These are phyloP conservation scores for Lacanobia oleracea DNA, from an alignment of 2,888 invertebrate species.

Conservation along the genomic window DNA sequence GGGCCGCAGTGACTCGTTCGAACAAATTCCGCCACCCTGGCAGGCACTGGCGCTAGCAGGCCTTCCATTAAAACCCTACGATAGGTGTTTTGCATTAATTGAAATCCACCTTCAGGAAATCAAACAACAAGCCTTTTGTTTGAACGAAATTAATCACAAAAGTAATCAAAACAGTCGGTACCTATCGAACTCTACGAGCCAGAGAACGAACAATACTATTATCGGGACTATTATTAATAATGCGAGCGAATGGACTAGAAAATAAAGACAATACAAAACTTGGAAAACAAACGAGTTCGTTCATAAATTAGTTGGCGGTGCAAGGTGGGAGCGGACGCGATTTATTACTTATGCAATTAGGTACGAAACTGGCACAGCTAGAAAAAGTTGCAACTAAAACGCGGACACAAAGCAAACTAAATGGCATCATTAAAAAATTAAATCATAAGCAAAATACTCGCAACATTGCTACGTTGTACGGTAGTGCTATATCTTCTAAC, in stretches of 20 bases:
- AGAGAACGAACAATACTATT: conserved; percentile 57
- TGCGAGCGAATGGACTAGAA: conserved; percentile 60
- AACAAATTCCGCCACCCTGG: too few relatives aligned
- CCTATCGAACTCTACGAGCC: conserved; percentile 19
- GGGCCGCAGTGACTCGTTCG: too few relatives aligned
- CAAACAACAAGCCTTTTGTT: conserved; percentile 36
- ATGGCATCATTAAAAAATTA: too few relatives aligned
- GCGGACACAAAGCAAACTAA: too few relatives aligned
- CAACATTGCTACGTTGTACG: too few relatives aligned
- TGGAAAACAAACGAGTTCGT: conserved; percentile 59
- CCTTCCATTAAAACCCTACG: neutral
- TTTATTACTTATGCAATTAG: neutral
- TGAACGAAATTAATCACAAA: conserved; percentile 62
- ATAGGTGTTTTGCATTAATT: conserved; percentile 4
- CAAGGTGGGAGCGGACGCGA: conserved; percentile 35
- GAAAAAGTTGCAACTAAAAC: neutral
- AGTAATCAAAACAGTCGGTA: conserved; percentile 45
- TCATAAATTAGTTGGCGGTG: conserved; percentile 51
- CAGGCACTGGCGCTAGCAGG: too few relatives aligned
- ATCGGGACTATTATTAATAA: conserved; percentile 58
- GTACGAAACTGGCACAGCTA: neutral
- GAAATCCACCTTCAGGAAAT: conserved; percentile 4
- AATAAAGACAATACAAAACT: conserved; percentile 72
- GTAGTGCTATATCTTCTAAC: too few relatives aligned
- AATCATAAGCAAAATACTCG: too few relatives aligned